Percentiles rank a stretch among this genome's conserved stretches.
Evolutionary conservation across 2,797 vertebrate genomes (phyloP).

Genomic region (Schizopygopsis malacanthus): DNA sequence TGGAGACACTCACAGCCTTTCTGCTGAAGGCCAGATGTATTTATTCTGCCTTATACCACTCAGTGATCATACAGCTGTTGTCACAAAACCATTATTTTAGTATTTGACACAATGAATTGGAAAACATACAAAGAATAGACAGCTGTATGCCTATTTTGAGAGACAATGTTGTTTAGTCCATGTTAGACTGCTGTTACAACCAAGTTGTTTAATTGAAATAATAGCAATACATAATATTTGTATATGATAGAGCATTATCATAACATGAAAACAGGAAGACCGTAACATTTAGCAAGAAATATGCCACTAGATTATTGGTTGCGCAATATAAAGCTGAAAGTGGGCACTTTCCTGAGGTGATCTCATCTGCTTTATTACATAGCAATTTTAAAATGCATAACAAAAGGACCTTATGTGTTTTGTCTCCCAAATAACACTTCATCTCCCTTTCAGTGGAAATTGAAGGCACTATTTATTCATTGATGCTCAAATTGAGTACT

Average conservation of each 20-base stretch:
- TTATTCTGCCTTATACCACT: conserved; percentile 2
- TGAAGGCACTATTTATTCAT: conserved; percentile 23
- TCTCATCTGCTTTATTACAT: background rate
- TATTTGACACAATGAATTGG: conserved; percentile 4
- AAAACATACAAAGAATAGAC: background rate
- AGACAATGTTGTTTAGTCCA: background rate
- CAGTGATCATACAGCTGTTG: background rate
- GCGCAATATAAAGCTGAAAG: background rate
- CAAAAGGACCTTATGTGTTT: conserved; percentile 4
- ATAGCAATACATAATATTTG: background rate
- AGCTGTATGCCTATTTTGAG: background rate
- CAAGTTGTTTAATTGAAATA: background rate
- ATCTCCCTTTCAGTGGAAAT: conserved; percentile 16
- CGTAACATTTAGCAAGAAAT: background rate
- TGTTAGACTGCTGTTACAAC: background rate
- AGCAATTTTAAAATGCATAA: conserved; percentile 30
- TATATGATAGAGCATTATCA: background rate
- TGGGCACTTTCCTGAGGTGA: conserved; percentile 6
- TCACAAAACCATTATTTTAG: background rate
- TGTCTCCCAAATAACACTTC: conserved; percentile 33
- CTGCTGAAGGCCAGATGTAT: conserved; percentile 14
- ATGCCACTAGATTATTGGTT: background rate
- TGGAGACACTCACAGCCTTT: conserved; percentile 20
- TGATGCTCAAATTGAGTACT: conserved; percentile 18
- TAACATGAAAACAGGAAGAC: background rate